A percentile compares a stretch with the other conserved stretches of the same genome.
Evolutionary conservation across 2,888 invertebrate genomes (phyloP).

Genomic region (Suillia variegata): DNA sequence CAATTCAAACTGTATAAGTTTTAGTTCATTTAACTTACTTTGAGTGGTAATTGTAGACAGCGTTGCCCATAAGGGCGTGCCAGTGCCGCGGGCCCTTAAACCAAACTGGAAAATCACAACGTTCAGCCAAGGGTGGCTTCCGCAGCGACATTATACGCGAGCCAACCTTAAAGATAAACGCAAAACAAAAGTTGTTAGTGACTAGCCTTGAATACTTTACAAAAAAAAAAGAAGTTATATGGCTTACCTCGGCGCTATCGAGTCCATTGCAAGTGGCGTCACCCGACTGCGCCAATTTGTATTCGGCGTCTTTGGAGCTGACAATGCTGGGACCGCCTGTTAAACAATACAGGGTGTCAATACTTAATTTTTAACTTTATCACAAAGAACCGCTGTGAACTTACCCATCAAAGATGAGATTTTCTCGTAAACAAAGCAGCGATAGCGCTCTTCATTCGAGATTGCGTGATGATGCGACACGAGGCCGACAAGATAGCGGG

Average conservation of each 20-base stretch:
- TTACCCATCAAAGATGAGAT: slow-evolving; percentile 68
- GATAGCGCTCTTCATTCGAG: slow-evolving; percentile 89
- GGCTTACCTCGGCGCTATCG: slow-evolving; percentile 78
- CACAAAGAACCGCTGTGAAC: slow-evolving; percentile 38
- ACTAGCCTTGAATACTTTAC: slow-evolving; percentile 65
- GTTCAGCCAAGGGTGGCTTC: slow-evolving; percentile 60
- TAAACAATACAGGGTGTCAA: no score
- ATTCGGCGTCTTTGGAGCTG: slow-evolving; percentile 68
- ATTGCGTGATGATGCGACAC: slow-evolving; percentile 88
- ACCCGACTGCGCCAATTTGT: slow-evolving; percentile 87
- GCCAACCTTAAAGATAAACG: slow-evolving; percentile 50
- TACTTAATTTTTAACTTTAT: no score
- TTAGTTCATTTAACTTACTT: no score
- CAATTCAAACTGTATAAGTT: slow-evolving; percentile 6
- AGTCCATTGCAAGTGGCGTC: slow-evolving; percentile 93
- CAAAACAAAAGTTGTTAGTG: neutral
- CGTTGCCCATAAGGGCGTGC: slow-evolving; percentile 87
- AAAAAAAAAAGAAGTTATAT: slow-evolving; percentile 48
- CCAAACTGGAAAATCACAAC: slow-evolving; percentile 87
- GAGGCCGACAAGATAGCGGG: slow-evolving; percentile 87
- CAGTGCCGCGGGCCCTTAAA: slow-evolving; percentile 83
- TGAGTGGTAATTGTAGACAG: slow-evolving; percentile 85
- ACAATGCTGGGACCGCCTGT: slow-evolving; percentile 57
- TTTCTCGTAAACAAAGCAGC: slow-evolving; percentile 95
- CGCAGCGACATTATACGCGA: slow-evolving; percentile 61